Evolutionary conservation across 2,113 vertebrate species (phyloP), one percentile per base, ranked within the genome.

Genomic region (Paralichthys olivaceus): DNA sequence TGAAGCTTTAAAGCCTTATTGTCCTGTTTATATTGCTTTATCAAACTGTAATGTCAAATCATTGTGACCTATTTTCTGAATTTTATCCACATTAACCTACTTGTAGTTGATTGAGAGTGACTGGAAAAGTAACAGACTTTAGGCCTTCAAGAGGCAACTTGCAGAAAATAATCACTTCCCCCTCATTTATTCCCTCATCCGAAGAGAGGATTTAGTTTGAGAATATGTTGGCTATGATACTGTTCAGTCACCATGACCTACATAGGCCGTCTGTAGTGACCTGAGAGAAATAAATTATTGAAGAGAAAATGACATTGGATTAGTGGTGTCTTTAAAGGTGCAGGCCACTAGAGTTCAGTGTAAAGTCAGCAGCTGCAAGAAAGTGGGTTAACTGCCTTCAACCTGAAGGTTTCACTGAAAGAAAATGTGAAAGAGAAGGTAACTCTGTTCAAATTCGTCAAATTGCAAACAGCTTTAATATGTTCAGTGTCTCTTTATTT

Each of bases 271-370:
- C 51, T 47, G 43, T 47, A 47, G 43, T 47, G 43, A 17, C 4
- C 43, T 47, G 43, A 12, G 45, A 54, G 22, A 9, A 45, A 26
- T 26, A 62, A 17, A 47, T 47, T 15, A 17, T 47, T 19, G 61
- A 62, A 14, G 0, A 43, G 8, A 15, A 55, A 12, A 11, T 40
- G 12, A 13, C 37, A 13, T 2, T 40, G 37, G 37, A 40, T 40
- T 11, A 29, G 29, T 47, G 2, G 2, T 75, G 34, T 71, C 26
- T 7, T 54, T 66, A 47, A 28, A 73, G 37, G 19, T 53, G 0
- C 5, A 1, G 23, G n/a, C 77, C 87, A 67, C 80, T 54, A 79
- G 85, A 84, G 83, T 7, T 23, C 80, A 81, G 68, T 55, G 65
- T 66, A 12, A 8, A 37, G 34, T 40, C 56, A 78, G 15, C 1